A percentile compares a stretch with the other conserved stretches of the same genome.
Evolutionary conservation across 1,140 invertebrate genomes (phyloP).

Genomic region (Pogonomyrmex barbatus): DNA sequence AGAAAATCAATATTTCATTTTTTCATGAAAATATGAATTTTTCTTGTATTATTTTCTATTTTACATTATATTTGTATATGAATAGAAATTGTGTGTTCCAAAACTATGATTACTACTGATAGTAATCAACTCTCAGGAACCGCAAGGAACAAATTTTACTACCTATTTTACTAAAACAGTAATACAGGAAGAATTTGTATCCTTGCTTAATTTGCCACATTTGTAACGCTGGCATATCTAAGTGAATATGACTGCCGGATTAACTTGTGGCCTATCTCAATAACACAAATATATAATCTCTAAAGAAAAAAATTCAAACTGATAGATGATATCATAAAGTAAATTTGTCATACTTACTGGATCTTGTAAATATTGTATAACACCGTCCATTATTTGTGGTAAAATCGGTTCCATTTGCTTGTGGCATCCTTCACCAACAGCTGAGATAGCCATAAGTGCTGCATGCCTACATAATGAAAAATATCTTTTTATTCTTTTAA

Average conservation of each 20-base stretch:
- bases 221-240: constrained; percentile 78
- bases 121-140: constrained; percentile 80
- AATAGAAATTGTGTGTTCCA: constrained; percentile 73
- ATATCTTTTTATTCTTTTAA: constrained; percentile 14
- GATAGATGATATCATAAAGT: background rate
- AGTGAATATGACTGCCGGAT: constrained; percentile 77
- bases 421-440: constrained; percentile 98
- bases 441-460: constrained; percentile 99
- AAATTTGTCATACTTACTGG: constrained; percentile 87
- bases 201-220: constrained; percentile 79
- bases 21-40: background rate
- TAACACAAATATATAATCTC: background rate
- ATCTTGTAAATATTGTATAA: constrained; percentile 95
- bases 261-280: constrained; percentile 72
- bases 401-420: constrained; percentile 98
- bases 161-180: constrained; percentile 79
- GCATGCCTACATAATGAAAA: constrained; percentile 90
- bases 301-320: background rate
- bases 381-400: constrained; percentile 95
- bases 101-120: constrained; percentile 76
- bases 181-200: constrained; percentile 64
- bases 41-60: background rate
- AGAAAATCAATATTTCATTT: constrained; percentile 63
- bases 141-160: constrained; percentile 63
- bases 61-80: background rate